These are phyloP conservation scores for Notothenia rossii DNA, from an alignment of 2,113 vertebrate species.

Conservation along the genomic window DNA sequence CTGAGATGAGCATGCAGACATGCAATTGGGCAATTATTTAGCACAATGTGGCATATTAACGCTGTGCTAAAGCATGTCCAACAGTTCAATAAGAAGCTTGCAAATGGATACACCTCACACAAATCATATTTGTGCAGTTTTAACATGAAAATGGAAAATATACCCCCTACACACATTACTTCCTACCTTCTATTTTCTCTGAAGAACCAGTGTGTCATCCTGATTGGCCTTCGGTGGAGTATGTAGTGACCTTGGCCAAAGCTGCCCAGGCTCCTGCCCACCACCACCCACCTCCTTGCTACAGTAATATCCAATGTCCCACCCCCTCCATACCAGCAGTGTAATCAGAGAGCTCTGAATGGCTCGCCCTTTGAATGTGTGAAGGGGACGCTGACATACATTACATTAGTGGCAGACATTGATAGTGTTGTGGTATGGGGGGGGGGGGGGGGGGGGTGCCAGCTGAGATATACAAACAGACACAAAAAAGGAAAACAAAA, in stretches of 20 bases:
- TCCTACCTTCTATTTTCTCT: slow-evolving; percentile 20
- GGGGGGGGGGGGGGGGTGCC: background rate
- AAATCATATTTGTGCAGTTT: background rate
- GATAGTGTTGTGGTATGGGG: background rate
- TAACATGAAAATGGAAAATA: background rate
- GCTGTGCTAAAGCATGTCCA: background rate
- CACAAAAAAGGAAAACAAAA: slow-evolving; percentile 1
- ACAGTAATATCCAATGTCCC: slow-evolving; percentile 43
- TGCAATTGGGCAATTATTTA: background rate
- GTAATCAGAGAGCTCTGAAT: slow-evolving; percentile 55
- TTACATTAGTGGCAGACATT: slow-evolving; percentile 18
- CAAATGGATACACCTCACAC: background rate
- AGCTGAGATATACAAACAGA: slow-evolving; percentile 19
- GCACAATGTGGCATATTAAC: background rate
- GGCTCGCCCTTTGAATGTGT: slow-evolving; percentile 33
- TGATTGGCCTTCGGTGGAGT: slow-evolving; percentile 14
- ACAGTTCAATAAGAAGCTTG: background rate
- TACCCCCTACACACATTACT: background rate
- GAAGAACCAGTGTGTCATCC: slow-evolving; percentile 10
- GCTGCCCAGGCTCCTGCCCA: slow-evolving; percentile 20
- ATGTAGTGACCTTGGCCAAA: slow-evolving; percentile 21
- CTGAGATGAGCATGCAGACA: background rate
- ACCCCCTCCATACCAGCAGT: slow-evolving; percentile 14
- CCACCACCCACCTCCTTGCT: background rate
- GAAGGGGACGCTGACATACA: slow-evolving; percentile 26